These are phyloP conservation scores for Nerophis lumbriciformis DNA, from an alignment of 2,113 vertebrate species.

Conservation along the genomic window DNA sequence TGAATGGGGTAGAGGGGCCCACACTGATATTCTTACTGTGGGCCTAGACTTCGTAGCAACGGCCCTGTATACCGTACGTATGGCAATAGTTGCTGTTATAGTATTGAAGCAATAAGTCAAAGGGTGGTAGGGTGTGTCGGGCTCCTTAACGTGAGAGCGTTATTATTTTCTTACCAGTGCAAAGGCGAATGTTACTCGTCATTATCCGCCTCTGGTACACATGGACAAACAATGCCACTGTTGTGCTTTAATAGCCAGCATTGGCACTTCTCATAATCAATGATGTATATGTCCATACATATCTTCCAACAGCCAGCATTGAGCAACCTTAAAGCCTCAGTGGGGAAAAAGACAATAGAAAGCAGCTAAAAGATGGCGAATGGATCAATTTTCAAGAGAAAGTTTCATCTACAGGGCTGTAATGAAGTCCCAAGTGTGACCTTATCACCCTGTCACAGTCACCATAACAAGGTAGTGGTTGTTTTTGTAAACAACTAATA, in stretches of 20 bases:
- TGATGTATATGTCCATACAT: neutral
- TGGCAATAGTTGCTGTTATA: slow-evolving; percentile 26
- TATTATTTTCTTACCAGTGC: slow-evolving; percentile 51
- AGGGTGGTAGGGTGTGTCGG: slow-evolving; percentile 15
- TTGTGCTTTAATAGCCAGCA: neutral
- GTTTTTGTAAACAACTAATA: slow-evolving; percentile 65
- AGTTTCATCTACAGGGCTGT: slow-evolving; percentile 45
- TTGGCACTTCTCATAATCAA: neutral
- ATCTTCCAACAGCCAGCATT: neutral
- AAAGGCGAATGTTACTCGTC: slow-evolving; percentile 15
- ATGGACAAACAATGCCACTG: neutral
- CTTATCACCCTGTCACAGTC: slow-evolving; percentile 56
- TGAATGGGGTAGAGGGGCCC: no score
- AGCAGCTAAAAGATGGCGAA: slow-evolving; percentile 13
- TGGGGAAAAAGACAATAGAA: slow-evolving; percentile 10
- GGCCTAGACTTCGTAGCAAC: no score
- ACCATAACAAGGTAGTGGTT: slow-evolving; percentile 53
- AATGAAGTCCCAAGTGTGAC: slow-evolving; percentile 62
- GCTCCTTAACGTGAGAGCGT: slow-evolving; percentile 38
- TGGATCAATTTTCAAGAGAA: slow-evolving; percentile 46
- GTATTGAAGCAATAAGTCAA: slow-evolving; percentile 71
- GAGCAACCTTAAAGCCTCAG: slow-evolving; percentile 3
- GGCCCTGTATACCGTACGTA: no score
- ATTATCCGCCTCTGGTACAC: neutral
- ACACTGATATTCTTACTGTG: no score